Base-by-base conservation (phyloP, 2,113 vertebrate genomes). In the Galbula dea region DNA sequence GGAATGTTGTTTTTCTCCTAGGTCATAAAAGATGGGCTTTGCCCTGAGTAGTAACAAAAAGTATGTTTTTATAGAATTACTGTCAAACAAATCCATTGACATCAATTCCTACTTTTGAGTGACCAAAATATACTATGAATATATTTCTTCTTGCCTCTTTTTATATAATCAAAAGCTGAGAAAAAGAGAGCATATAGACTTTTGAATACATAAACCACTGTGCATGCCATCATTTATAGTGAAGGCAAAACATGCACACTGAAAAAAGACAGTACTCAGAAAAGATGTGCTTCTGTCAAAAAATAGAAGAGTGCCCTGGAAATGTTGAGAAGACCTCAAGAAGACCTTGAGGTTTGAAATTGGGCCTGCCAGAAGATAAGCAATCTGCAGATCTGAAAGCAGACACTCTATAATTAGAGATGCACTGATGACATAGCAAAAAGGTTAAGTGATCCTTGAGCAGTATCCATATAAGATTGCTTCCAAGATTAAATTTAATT, bases 371-470 rank as follows among this genome's bases (percentile, higher is more conserved):
- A 81, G 88, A 54, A 13, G 95, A 96, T 89, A 95, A 95, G 87
- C 82, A 92, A 96, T 96, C 96, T 96, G 87, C 89, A 92, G 19
- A 79, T 94, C 89, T 89, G 89, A 73, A 79, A 92, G 93, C 91
- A 92, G 95, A 63, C 67, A 41, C 59, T 67, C 93, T 96, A 92
- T 96, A 96, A 95, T 96, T 96, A 96, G 93, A 94, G 94, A 74
- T 69, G 72, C 78, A 83, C 93, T 95, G 94, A 95, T 96, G 96
- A 94, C 91, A 94, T 91, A 94, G 94, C 95, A 91, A 74, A 96
- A 96, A 96, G 96, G 96, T 96, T 96, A 96, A 96, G 94, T 95
- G 94, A 93, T 96, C 95, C 93, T 96, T 95, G 87, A 96, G 87
- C 86, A 83, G 82, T 91, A 96, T 93, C 96, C 94, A 83, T 92